Conservation (phyloP, 2,113 vertebrate genomes). For the Mesembrinibis cayennensis region DNA sequence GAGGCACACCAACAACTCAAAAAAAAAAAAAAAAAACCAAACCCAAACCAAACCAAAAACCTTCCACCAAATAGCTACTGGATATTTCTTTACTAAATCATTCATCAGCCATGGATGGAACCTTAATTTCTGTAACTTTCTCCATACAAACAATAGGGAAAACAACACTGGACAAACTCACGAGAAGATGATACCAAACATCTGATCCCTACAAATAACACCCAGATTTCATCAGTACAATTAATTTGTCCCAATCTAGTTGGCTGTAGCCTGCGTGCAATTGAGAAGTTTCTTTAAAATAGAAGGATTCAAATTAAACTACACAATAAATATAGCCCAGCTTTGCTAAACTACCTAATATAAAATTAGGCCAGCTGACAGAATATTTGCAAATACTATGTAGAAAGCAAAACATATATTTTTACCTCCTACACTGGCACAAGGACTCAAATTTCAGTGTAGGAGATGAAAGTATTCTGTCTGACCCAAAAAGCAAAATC, state of each 20-base stretch:
- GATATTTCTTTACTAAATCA: background rate
- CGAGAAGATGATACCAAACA: background rate
- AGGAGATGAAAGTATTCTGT: background rate
- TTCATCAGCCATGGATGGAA: background rate
- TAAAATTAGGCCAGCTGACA: background rate
- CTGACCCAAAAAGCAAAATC: background rate
- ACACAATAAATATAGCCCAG: background rate
- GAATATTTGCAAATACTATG: background rate
- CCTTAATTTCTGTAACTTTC: background rate
- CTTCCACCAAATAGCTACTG: background rate
- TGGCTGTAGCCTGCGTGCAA: background rate
- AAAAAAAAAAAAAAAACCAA: background rate
- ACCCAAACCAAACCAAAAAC: background rate
- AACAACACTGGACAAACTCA: background rate
- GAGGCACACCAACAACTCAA: background rate
- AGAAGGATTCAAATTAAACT: background rate
- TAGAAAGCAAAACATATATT: background rate
- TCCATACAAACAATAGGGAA: background rate
- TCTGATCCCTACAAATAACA: background rate
- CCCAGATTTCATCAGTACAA: background rate
- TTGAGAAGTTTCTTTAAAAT: background rate
- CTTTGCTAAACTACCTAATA: background rate
- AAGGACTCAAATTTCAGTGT: background rate
- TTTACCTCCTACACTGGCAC: background rate
- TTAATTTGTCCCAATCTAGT: background rate